Conservation (phyloP, 2,797 vertebrate genomes). For the Crenichthys baileyi region DNA sequence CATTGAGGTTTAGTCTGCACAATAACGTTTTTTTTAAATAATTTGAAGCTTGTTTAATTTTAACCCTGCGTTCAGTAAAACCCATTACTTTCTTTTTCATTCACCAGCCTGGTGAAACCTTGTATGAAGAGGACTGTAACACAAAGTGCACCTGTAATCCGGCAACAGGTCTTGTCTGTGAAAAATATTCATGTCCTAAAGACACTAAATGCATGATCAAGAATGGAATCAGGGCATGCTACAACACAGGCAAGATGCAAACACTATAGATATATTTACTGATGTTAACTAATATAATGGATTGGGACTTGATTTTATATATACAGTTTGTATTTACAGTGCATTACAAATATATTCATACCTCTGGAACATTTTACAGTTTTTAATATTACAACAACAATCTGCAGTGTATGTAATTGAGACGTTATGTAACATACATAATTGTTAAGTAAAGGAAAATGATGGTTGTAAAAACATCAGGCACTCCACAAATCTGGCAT, state of each 20-base stretch:
- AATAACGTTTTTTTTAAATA: constrained; percentile 2
- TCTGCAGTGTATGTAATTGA: background rate
- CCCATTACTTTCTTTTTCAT: constrained; percentile 11
- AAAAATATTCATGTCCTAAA: constrained; percentile 63
- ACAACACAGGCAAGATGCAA: constrained; percentile 66
- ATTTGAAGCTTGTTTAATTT: background rate
- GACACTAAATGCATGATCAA: constrained; percentile 71
- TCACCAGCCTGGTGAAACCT: constrained; percentile 69
- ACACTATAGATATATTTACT: background rate
- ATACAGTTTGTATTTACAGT: background rate
- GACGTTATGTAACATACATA: background rate
- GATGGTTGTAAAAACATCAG: background rate
- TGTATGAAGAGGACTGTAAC: constrained; percentile 68
- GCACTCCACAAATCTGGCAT: background rate
- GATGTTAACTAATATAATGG: background rate
- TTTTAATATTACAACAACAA: background rate
- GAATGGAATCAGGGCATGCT: constrained; percentile 65
- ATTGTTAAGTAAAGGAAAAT: background rate
- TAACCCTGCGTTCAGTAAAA: background rate
- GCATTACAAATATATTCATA: background rate
- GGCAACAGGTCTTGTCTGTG: constrained; percentile 64
- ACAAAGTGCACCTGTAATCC: constrained; percentile 72
- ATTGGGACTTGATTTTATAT: background rate
- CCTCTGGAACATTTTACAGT: background rate
- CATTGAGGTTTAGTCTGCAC: background rate